Evolutionary conservation across 2,113 vertebrate species (phyloP), one percentile per base, ranked within the genome.

Genomic region (Vulpes lagopus): DNA sequence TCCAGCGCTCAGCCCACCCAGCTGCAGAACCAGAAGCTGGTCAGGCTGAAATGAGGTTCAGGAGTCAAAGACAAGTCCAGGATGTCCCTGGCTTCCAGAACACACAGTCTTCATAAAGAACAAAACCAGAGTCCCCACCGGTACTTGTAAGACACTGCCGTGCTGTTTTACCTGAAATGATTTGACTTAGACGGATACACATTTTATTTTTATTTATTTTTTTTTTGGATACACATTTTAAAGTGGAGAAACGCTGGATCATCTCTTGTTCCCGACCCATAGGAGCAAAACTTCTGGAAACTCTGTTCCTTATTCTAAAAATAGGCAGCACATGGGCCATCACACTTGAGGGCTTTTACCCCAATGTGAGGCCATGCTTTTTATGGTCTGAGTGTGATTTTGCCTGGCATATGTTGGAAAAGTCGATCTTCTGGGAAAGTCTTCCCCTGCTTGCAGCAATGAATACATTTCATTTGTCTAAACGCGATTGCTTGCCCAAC

Each of bases 81-180:
- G 64, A 5, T 4, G 22, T 20, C 51, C 27, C 30, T 4, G 49
- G 53, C 4, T n/a, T 30, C 78, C 82, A 22, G 0, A 1, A 2
- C 1, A 5, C 27, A 17, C 14, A 3, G 14, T 20, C 83, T 57
- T 55, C 22, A 38, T 0, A 27, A 32, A 43, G 16, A 16, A 19
- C 8, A 43, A 23, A 38, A 43, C 65, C 49, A 27, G 51, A 20
- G 69, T 1, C 7, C 25, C 53, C 71, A 1, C 30, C 62, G 12
- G 0, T 14, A 9, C 22, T 8, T 0, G 1, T 4, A 2, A 8
- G 73, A 51, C 0, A 8, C 3, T 4, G 1, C 5, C 0, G 23
- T 22, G 11, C 2, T 2, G 35, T n/a, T 69, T 2, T 65, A 15
- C 43, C 85, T 38, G 78, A 67, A 83, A 20, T 0, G 16, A 67